Conservation (phyloP, 2,797 vertebrate genomes). For the Channa striata region DNA sequence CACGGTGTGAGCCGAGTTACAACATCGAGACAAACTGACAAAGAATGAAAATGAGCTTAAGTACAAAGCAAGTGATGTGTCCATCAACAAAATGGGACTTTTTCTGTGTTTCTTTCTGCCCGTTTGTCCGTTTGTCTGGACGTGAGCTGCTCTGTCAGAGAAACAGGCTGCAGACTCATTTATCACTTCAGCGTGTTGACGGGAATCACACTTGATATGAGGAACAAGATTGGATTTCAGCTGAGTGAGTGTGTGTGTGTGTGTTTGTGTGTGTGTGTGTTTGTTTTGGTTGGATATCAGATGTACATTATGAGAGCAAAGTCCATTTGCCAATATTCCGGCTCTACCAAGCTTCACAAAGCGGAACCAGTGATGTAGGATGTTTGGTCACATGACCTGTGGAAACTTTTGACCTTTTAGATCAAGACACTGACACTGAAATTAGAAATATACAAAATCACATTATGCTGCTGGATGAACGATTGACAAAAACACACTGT, state of each 20-base stretch:
- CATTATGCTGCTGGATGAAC: no score
- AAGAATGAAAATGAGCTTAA: not conserved
- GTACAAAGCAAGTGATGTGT: no score
- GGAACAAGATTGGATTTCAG: slow-evolving; percentile 50
- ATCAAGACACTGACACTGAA: not conserved
- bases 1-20: slow-evolving; percentile 11
- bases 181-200: slow-evolving; percentile 55
- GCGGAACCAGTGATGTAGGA: slow-evolving; percentile 21
- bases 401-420: slow-evolving; percentile 53
- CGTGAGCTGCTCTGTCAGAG: no score
- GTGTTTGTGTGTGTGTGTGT: slow-evolving; percentile 30
- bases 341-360: slow-evolving; percentile 33
- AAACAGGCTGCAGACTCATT: slow-evolving; percentile 42
- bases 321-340: slow-evolving; percentile 33
- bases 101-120: not conserved
- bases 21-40: not conserved
- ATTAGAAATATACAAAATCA: no score
- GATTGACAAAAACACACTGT: no score
- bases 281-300: slow-evolving; percentile 56
- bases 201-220: slow-evolving; percentile 66
- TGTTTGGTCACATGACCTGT: slow-evolving; percentile 5
- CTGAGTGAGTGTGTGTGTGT: slow-evolving; percentile 17
- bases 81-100: no score
- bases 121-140: slow-evolving; percentile 1
- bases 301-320: slow-evolving; percentile 38